Conservation (phyloP, 2,797 vertebrate species). For the Pteropus rufus region DNA sequence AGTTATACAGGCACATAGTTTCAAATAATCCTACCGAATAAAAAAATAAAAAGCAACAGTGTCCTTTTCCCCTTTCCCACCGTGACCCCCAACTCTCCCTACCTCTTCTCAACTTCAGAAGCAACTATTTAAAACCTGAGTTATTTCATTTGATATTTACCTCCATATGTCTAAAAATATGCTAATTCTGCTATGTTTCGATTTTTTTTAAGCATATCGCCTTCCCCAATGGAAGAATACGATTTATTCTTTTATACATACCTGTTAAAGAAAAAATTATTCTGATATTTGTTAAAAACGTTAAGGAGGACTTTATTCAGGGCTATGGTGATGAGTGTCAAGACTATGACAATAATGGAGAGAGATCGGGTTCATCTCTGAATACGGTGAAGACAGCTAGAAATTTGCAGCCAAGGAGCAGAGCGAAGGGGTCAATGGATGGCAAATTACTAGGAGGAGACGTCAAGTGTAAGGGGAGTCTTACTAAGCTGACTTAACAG, state of each 20-base stretch:
- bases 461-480: too few relatives aligned
- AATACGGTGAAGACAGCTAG: not conserved
- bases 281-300: not conserved
- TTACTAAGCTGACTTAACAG: not conserved
- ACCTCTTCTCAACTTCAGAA: not conserved
- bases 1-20: not conserved
- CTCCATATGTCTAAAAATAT: not conserved
- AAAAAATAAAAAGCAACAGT: not conserved
- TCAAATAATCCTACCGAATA: not conserved
- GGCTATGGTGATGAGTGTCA: not conserved
- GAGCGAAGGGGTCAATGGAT: not conserved
- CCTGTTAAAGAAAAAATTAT: not conserved
- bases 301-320: not conserved
- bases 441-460: not conserved
- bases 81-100: not conserved
- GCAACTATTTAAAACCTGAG: not conserved
- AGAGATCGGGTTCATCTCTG: not conserved
- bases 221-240: not conserved
- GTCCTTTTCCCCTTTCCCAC: not conserved
- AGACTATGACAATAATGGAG: not conserved
- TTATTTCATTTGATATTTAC: not conserved
- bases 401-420: not conserved
- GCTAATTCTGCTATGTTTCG: not conserved
- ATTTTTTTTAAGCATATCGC: not conserved
- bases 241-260: not conserved